These are phyloP conservation scores for Sebastes alutus DNA, from an alignment of 2,797 vertebrate species.

Conservation along the genomic window DNA sequence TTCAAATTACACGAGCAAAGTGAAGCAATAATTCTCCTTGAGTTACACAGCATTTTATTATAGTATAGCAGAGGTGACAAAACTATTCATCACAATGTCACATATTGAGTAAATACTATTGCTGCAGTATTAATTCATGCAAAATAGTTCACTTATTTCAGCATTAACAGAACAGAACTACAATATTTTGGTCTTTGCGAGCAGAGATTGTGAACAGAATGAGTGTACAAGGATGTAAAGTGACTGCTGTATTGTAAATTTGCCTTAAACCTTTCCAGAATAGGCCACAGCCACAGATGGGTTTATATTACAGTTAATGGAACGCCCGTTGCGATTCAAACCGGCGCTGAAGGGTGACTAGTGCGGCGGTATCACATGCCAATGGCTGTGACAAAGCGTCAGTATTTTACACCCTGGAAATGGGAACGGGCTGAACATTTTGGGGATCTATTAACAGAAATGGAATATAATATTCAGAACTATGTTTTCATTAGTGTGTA, in stretches of 20 bases:
- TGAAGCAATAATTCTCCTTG: neutral
- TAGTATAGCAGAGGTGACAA: neutral
- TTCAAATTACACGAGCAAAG: neutral
- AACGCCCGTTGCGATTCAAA: no score
- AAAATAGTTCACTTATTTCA: neutral
- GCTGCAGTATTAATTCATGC: neutral
- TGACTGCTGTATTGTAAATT: no score
- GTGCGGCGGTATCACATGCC: no score
- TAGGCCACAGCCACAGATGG: neutral
- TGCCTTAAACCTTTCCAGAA: neutral
- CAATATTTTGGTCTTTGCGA: neutral
- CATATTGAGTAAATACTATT: neutral
- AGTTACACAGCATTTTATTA: neutral
- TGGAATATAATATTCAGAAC: no score
- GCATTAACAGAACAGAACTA: neutral
- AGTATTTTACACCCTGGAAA: no score
- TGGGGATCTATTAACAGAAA: no score
- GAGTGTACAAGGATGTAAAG: neutral
- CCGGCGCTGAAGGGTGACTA: no score
- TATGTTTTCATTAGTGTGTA: no score
- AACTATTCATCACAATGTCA: neutral
- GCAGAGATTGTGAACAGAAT: neutral
- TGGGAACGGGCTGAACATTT: no score
- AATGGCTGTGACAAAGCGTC: no score
- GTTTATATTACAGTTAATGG: no score